Conservation (phyloP, 2,113 vertebrate species). For the Vimba vimba region DNA sequence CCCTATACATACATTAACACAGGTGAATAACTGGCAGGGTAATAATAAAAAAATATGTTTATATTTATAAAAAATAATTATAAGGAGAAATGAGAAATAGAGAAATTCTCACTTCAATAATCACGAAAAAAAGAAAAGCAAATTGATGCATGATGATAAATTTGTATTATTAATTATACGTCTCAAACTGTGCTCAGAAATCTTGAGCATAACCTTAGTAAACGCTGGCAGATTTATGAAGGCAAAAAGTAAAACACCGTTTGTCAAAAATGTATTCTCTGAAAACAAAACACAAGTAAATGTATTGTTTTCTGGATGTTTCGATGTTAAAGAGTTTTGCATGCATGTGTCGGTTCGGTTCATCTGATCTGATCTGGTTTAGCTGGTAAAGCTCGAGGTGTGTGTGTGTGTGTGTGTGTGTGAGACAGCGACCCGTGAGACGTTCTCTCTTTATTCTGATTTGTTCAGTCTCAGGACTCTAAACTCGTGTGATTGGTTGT, state of each 20-base stretch:
- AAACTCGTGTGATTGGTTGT: slow-evolving; percentile 68
- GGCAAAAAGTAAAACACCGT: background rate
- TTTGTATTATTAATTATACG: no score
- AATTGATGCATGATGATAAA: background rate
- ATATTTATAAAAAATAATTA: no score
- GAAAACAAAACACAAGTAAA: background rate
- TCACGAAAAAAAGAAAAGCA: background rate
- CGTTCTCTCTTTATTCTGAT: slow-evolving; percentile 61
- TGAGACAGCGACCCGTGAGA: slow-evolving; percentile 55
- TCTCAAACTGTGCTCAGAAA: background rate
- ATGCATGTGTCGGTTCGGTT: background rate
- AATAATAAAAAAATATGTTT: no score
- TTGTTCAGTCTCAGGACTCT: slow-evolving; percentile 68
- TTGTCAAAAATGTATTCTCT: background rate
- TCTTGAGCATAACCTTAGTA: background rate
- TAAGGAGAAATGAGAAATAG: no score
- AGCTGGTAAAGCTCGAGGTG: no score
- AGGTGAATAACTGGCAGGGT: no score
- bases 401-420: slow-evolving; percentile 53
- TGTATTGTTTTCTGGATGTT: background rate
- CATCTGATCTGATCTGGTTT: background rate
- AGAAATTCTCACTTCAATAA: no score
- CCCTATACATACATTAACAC: no score
- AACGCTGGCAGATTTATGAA: background rate
- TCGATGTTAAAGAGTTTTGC: background rate